These are phyloP conservation scores for Chloroclysta siterata DNA, from an alignment of 2,888 invertebrate species.

Conservation along the genomic window DNA sequence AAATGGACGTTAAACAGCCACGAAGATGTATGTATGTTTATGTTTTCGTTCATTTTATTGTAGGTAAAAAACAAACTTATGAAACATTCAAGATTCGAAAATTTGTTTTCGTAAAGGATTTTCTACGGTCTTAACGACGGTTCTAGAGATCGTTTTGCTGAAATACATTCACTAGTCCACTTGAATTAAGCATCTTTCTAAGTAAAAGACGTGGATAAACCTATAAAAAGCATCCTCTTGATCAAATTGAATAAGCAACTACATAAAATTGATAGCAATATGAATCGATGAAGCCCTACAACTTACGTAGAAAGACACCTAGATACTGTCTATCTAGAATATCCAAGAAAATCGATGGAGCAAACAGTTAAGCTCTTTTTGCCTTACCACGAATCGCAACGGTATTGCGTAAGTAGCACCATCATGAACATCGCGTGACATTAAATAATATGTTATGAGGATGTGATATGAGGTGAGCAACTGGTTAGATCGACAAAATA, in stretches of 20 bases:
- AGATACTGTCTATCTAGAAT: conserved; percentile 18
- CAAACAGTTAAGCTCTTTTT: conserved; percentile 19
- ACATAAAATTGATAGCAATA: too few species aligned
- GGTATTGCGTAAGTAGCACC: conserved; percentile 25
- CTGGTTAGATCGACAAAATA: not conserved
- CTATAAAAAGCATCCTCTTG: too few species aligned
- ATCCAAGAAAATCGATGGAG: conserved; percentile 25
- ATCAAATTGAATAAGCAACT: too few species aligned
- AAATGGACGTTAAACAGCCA: not conserved
- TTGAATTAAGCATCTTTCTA: too few species aligned
- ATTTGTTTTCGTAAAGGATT: not conserved
- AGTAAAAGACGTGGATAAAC: too few species aligned
- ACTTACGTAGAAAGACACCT: not conserved
- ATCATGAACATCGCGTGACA: conserved; percentile 28
- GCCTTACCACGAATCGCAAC: conserved; percentile 18
- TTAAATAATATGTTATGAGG: conserved; percentile 5
- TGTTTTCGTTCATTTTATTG: not conserved
- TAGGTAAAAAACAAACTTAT: not conserved
- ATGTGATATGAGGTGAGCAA: conserved; percentile 6
- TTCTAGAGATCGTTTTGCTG: too few species aligned
- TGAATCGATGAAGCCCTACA: conserved; percentile 24
- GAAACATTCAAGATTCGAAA: not conserved
- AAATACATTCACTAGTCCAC: too few species aligned
- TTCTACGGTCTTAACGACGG: not conserved
- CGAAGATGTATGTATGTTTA: not conserved